These are phyloP conservation scores for Bathynomus jamesi DNA, from an alignment of 1,140 invertebrate genomes.

Conservation along the genomic window DNA sequence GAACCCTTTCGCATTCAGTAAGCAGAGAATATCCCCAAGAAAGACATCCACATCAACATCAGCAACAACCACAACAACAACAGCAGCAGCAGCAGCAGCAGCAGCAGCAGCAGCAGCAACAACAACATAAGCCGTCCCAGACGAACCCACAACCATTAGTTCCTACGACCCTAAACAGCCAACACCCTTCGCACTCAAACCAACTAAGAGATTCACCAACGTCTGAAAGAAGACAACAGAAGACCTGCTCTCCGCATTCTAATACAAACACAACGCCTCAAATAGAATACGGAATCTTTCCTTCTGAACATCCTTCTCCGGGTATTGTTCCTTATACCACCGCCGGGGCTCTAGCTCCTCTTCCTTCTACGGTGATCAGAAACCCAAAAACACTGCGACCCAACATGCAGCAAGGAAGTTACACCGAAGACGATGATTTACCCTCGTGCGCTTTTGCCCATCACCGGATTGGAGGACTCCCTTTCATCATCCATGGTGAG, in stretches of 20 bases:
- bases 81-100: not conserved
- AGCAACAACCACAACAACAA: not conserved
- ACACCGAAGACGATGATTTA: slow-evolving; percentile 29
- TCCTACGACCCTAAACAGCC: not conserved
- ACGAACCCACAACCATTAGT: not conserved
- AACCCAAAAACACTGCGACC: not conserved
- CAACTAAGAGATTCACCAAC: not conserved
- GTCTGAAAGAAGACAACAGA: not conserved
- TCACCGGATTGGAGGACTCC: slow-evolving; percentile 25
- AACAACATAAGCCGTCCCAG: not conserved
- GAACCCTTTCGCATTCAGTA: not conserved
- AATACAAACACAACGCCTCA: not conserved
- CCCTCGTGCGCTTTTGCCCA: slow-evolving; percentile 35
- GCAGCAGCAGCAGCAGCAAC: not conserved
- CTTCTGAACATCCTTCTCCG: not conserved
- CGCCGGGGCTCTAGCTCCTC: not conserved
- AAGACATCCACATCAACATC: not conserved
- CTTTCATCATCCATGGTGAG: slow-evolving; percentile 22
- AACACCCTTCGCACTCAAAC: not conserved
- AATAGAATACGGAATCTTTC: not conserved
- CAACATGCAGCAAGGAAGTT: not conserved
- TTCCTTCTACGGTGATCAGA: not conserved
- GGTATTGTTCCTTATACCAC: not conserved
- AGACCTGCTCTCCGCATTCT: not conserved
- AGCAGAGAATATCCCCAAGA: not conserved